Conservation (phyloP, 2,888 invertebrate species). For the Nephrotoma flavescens region DNA sequence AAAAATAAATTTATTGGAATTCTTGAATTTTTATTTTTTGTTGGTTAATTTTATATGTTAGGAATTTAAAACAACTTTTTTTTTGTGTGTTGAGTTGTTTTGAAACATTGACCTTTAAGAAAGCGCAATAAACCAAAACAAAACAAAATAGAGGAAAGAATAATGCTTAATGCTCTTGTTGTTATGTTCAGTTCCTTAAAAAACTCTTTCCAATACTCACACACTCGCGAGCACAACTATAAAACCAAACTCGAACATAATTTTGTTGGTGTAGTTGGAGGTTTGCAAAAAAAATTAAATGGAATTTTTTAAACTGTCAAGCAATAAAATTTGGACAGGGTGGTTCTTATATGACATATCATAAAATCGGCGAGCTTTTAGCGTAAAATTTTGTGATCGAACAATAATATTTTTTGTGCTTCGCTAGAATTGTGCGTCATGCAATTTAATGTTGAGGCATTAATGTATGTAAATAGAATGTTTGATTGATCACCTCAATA, state of each 20-base stretch:
- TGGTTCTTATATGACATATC: background rate
- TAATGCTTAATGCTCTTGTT: background rate
- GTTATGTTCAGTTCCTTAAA: background rate
- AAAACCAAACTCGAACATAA: background rate
- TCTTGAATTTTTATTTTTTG: background rate
- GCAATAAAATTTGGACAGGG: background rate
- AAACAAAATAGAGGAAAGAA: background rate
- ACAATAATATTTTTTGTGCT: no score
- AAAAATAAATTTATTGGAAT: background rate
- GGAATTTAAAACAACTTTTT: background rate
- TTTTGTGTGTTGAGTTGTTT: background rate
- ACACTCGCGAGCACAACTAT: background rate
- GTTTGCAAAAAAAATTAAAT: background rate
- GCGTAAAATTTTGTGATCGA: no score
- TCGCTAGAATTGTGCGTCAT: no score
- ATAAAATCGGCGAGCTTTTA: no score
- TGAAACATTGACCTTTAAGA: background rate
- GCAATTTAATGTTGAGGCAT: no score
- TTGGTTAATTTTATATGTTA: background rate
- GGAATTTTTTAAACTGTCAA: background rate
- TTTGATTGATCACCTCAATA: no score
- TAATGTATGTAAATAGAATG: no score
- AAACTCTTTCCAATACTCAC: background rate
- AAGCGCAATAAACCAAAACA: background rate
- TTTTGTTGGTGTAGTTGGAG: background rate